phyloP scores from a whole-genome alignment of 2,113 vertebrate genomes.

The Protobothrops mucrosquamatus region DNA sequence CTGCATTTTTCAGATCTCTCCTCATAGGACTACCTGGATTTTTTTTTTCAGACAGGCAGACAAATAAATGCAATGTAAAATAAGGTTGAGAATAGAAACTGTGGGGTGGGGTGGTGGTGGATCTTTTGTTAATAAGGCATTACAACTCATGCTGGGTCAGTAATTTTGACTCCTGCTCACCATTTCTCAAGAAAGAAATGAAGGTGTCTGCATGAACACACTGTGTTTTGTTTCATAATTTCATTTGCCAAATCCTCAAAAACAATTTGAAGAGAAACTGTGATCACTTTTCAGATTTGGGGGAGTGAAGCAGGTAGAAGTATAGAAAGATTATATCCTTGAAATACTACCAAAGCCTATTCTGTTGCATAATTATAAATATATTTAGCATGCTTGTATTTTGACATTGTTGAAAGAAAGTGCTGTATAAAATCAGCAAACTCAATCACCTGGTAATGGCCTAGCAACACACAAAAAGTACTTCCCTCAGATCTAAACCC shows the following conservation, averaged over 20 bases:
- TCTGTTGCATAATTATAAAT: neutral
- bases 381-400: neutral
- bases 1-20: neutral
- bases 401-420: neutral
- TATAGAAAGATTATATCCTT: neutral
- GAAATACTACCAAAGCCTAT: neutral
- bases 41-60: neutral
- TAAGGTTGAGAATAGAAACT: neutral
- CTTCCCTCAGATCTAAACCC: neutral
- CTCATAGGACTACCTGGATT: neutral
- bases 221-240: neutral
- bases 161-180: neutral
- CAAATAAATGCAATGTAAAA: neutral
- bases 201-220: neutral
- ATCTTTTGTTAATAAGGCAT: neutral
- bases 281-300: neutral
- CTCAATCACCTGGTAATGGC: neutral
- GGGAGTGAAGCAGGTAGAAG: neutral
- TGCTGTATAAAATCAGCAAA: neutral
- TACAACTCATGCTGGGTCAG: neutral
- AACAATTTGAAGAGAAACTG: neutral
- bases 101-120: neutral
- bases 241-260: neutral
- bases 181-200: neutral
- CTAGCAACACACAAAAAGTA: neutral